phyloP scores from a whole-genome alignment of 2,888 invertebrate genomes.

The Leistus spinibarbis region DNA sequence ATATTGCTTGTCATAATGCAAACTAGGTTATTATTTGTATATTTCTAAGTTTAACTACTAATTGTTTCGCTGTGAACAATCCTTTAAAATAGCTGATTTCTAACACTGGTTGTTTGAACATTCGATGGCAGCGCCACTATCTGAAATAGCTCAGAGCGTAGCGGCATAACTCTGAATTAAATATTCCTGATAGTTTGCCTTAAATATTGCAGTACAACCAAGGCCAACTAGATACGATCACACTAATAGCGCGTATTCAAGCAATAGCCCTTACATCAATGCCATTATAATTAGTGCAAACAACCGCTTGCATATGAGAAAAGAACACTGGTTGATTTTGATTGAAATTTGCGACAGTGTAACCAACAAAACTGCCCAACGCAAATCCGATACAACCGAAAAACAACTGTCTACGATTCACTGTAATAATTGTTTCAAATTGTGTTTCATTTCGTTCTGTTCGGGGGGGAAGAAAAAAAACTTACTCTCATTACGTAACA shows the following conservation, averaged over 20 bases:
- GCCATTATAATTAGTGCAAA: slow-evolving; percentile 53
- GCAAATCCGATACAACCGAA: slow-evolving; percentile 54
- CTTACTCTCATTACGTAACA: slow-evolving; percentile 45
- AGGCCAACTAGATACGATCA: no score
- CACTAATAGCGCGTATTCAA: no score
- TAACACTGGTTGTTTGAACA: no score
- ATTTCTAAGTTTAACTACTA: no score
- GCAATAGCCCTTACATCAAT: slow-evolving; percentile 54
- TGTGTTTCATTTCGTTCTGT: not conserved
- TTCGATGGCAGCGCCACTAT: no score
- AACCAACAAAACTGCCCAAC: slow-evolving; percentile 53
- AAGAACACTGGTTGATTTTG: slow-evolving; percentile 46
- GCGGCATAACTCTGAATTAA: no score
- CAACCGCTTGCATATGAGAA: slow-evolving; percentile 55
- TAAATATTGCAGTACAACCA: not conserved
- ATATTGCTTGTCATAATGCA: no score
- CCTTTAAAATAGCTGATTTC: no score
- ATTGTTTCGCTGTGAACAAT: no score
- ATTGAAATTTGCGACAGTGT: slow-evolving; percentile 51
- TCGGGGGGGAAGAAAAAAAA: not conserved
- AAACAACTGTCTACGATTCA: slow-evolving; percentile 50
- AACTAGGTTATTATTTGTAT: no score
- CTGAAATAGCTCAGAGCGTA: no score
- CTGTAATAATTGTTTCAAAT: slow-evolving; percentile 43
- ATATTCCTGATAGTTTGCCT: no score